Conservation (phyloP, 2,888 invertebrate genomes). For the Unio pictorum region DNA sequence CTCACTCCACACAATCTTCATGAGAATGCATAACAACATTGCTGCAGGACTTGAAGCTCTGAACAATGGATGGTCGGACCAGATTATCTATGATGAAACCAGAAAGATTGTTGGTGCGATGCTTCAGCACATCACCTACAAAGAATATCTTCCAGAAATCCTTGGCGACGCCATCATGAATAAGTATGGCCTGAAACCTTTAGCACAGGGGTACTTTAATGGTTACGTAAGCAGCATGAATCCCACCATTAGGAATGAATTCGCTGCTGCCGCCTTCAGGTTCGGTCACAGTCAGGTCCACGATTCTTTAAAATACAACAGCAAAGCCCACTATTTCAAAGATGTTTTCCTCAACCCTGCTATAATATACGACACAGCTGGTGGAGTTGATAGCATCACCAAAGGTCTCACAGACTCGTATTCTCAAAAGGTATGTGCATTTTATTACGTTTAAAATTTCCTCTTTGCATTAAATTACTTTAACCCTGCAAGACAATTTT, state of each 20-base stretch:
- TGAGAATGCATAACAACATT: not conserved
- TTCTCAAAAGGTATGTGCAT: no score
- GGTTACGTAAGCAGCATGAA: slow-evolving; percentile 40
- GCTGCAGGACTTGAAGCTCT: no score
- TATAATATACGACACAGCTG: no score
- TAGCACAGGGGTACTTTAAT: slow-evolving; percentile 7
- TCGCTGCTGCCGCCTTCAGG: slow-evolving; percentile 64
- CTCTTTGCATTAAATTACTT: no score
- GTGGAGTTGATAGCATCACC: no score
- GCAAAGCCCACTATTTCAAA: no score
- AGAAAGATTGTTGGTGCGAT: slow-evolving; percentile 2
- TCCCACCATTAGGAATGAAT: slow-evolving; percentile 56
- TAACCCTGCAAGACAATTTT: no score
- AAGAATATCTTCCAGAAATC: slow-evolving; percentile 1
- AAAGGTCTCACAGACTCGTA: no score
- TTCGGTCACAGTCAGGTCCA: slow-evolving; percentile 56
- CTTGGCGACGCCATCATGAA: slow-evolving; percentile 1
- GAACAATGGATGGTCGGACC: not conserved
- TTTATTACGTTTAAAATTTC: no score
- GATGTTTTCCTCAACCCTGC: no score
- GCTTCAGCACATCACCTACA: slow-evolving; percentile 6
- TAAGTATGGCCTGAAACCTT: not conserved
- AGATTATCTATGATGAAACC: slow-evolving; percentile 3
- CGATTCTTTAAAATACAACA: not conserved
- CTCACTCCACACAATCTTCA: slow-evolving; percentile 1